Percentiles rank a stretch among this genome's conserved stretches.
phyloP scores from a whole-genome alignment of 1,140 invertebrate genomes.

The Rhizoglyphus robini region DNA sequence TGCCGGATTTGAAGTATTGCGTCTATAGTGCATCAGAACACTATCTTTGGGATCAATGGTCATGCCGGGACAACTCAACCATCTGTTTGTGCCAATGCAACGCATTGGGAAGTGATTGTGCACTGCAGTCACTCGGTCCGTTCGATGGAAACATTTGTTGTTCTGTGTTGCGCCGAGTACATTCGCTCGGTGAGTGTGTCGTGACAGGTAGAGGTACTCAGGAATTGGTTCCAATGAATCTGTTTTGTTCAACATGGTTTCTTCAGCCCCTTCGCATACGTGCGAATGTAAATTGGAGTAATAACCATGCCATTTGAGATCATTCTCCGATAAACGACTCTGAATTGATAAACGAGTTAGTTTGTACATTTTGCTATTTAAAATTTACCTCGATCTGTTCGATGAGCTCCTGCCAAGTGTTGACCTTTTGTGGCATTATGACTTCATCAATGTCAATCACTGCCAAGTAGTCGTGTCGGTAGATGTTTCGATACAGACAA shows the following conservation, averaged over 20 bases:
- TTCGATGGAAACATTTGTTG: slow-evolving; percentile 85
- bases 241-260: neutral
- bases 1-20: neutral
- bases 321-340: neutral
- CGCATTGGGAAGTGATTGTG: slow-evolving; percentile 84
- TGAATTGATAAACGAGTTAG: too few relatives aligned
- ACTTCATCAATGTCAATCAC: slow-evolving; percentile 82
- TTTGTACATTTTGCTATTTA: too few relatives aligned
- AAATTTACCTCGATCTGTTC: neutral
- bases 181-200: too few relatives aligned
- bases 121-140: slow-evolving; percentile 65
- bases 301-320: neutral
- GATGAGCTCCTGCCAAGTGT: slow-evolving; percentile 6
- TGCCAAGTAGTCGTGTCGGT: slow-evolving; percentile 56
- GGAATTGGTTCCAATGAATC: slow-evolving; percentile 60
- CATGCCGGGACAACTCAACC: neutral
- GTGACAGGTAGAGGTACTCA: too few relatives aligned
- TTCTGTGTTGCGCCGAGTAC: slow-evolving; percentile 86
- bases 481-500: slow-evolving; percentile 76
- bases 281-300: slow-evolving; percentile 2
- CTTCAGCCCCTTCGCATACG: slow-evolving; percentile 21
- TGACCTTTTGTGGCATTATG: slow-evolving; percentile 48
- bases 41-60: neutral
- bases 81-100: slow-evolving; percentile 54
- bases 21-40: slow-evolving; percentile 10